Evolutionary conservation across 2,113 vertebrate genomes (phyloP).

Genomic region (Heterochromis multidens): DNA sequence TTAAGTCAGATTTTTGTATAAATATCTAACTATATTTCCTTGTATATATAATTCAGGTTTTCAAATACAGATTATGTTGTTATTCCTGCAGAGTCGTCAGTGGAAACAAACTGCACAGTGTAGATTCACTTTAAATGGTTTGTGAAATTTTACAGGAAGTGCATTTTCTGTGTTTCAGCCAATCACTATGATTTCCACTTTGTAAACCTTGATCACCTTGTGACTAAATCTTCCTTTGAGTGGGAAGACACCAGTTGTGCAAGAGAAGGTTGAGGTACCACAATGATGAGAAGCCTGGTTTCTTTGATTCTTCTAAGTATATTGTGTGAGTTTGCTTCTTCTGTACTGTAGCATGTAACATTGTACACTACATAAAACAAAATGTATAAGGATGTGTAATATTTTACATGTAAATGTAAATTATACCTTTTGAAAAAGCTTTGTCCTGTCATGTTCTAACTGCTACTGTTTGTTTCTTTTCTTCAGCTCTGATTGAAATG

Average conservation of each 20-base stretch:
- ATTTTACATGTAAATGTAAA: background rate
- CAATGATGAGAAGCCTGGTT: constrained; percentile 3
- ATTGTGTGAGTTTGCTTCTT: constrained; percentile 9
- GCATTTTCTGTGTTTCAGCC: background rate
- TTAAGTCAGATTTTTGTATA: background rate
- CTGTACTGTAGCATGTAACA: background rate
- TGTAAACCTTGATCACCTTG: background rate
- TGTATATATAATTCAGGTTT: background rate
- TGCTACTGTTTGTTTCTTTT: background rate
- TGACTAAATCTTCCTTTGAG: constrained; percentile 10
- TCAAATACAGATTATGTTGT: background rate
- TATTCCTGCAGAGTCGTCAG: background rate
- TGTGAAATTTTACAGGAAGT: background rate
- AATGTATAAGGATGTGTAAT: background rate
- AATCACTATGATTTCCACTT: constrained; percentile 17
- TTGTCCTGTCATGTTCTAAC: background rate
- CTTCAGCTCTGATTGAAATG: background rate
- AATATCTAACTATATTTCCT: background rate
- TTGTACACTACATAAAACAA: background rate
- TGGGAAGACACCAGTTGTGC: background rate
- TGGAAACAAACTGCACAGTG: background rate
- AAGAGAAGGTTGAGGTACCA: background rate
- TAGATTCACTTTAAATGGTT: background rate
- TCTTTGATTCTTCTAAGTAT: constrained; percentile 23
- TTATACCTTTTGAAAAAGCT: background rate